Conservation (phyloP, 2,888 invertebrate species). For the Mylabris sibirica region DNA sequence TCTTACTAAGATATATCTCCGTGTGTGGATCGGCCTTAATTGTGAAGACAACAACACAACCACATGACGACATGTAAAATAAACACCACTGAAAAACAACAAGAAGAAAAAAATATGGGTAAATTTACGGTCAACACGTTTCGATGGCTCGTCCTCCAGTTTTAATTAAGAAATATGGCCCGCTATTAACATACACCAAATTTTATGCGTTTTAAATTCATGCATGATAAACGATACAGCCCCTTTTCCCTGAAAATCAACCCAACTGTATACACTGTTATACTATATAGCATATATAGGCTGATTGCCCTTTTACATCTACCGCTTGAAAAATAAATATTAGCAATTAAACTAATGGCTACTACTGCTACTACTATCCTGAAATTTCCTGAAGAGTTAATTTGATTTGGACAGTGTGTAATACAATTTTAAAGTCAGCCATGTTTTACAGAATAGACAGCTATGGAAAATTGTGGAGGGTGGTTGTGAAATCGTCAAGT, state of each 20-base stretch:
- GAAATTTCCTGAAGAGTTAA: constrained; percentile 33
- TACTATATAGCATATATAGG: background rate
- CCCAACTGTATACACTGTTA: no score
- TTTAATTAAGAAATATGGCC: constrained; percentile 31
- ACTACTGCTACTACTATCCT: constrained; percentile 24
- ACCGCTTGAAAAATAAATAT: constrained; percentile 41
- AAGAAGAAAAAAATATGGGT: constrained; percentile 12
- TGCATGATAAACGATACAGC: constrained; percentile 27
- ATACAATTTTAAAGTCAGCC: constrained; percentile 37
- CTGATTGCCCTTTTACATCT: constrained; percentile 1
- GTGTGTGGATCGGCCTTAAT: no score
- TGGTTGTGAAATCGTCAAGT: background rate
- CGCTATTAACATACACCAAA: constrained; percentile 24
- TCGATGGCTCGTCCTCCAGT: constrained; percentile 16
- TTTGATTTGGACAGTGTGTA: constrained; percentile 34
- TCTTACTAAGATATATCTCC: no score
- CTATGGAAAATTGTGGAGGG: background rate
- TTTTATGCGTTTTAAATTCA: constrained; percentile 30
- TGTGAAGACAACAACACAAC: background rate
- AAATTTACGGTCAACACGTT: constrained; percentile 19
- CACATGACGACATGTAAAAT: background rate
- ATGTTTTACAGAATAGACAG: constrained; percentile 16
- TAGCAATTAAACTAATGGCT: constrained; percentile 36
- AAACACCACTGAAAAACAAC: background rate
- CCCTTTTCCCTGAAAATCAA: constrained; percentile 22